Conservation (phyloP, 2,888 invertebrate species). For the Scaptomyza tumidula region DNA sequence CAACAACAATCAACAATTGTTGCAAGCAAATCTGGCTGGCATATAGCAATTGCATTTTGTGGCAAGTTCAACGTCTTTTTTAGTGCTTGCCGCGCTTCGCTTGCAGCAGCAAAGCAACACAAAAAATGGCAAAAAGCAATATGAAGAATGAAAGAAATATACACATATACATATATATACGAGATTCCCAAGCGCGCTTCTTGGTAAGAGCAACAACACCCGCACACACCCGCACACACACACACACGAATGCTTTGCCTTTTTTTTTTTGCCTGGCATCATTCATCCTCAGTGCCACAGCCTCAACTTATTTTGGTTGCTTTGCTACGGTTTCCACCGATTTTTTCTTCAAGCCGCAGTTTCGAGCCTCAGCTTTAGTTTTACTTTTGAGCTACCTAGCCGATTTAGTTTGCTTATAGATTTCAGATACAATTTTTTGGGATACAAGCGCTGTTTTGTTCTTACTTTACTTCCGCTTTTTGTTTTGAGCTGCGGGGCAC, state of each 20-base stretch:
- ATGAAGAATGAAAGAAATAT: slow-evolving; percentile 25
- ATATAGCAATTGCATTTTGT: slow-evolving; percentile 42
- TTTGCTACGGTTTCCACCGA: not conserved
- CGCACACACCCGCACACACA: slow-evolving; percentile 24
- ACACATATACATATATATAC: slow-evolving; percentile 6
- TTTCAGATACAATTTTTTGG: slow-evolving; percentile 38
- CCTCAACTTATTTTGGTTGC: slow-evolving; percentile 23
- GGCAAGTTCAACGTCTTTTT: slow-evolving; percentile 77
- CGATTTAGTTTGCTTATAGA: slow-evolving; percentile 7
- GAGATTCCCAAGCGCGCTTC: slow-evolving; percentile 76
- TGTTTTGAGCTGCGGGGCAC: slow-evolving; percentile 11
- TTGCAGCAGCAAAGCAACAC: slow-evolving; percentile 49
- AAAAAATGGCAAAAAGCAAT: slow-evolving; percentile 34
- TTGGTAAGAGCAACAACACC: slow-evolving; percentile 56
- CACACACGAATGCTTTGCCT: not conserved
- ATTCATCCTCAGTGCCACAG: slow-evolving; percentile 45
- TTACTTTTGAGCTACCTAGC: slow-evolving; percentile 36
- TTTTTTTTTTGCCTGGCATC: slow-evolving; percentile 23
- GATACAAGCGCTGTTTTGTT: slow-evolving; percentile 26
- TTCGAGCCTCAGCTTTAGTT: slow-evolving; percentile 1
- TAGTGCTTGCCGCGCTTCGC: slow-evolving; percentile 69
- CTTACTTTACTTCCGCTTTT: slow-evolving; percentile 49
- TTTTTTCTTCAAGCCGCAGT: slow-evolving; percentile 9
- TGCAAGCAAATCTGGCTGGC: slow-evolving; percentile 37
- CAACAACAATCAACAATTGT: slow-evolving; percentile 59